These are phyloP conservation scores for Rapana venosa DNA, from an alignment of 2,888 invertebrate species.

Conservation along the genomic window DNA sequence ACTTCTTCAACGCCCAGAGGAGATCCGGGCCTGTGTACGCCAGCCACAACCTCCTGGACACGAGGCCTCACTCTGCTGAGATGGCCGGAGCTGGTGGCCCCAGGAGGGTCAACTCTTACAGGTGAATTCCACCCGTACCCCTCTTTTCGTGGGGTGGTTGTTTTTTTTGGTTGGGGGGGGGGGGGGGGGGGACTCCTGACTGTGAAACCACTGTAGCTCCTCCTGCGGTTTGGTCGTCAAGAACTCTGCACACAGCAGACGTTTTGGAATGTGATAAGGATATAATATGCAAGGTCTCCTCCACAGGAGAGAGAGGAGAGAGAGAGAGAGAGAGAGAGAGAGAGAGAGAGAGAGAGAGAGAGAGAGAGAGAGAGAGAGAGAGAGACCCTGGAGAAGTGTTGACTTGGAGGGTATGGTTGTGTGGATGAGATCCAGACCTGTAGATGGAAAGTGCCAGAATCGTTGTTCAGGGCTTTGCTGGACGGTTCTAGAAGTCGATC, in stretches of 20 bases:
- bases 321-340: background rate
- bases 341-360: background rate
- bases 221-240: background rate
- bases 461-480: too few species aligned
- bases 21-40: slow-evolving; percentile 36
- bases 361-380: too few species aligned
- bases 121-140: slow-evolving; percentile 47
- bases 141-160: too few species aligned
- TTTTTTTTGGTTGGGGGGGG: background rate
- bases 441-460: too few species aligned
- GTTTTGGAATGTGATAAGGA: background rate
- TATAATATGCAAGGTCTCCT: background rate
- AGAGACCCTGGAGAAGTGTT: too few species aligned
- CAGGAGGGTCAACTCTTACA: slow-evolving; percentile 62
- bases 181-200: background rate
- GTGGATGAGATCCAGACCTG: too few species aligned
- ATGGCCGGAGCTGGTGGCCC: slow-evolving; percentile 47
- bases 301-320: background rate
- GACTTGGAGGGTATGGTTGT: too few species aligned
- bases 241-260: background rate
- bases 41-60: slow-evolving; percentile 2
- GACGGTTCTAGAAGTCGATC: too few species aligned
- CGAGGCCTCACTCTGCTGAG: slow-evolving; percentile 24
- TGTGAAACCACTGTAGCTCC: too few species aligned
- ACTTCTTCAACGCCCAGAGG: slow-evolving; percentile 28